These are phyloP conservation scores for Anthrax anthrax DNA, from an alignment of 2,888 invertebrate species.

Conservation along the genomic window DNA sequence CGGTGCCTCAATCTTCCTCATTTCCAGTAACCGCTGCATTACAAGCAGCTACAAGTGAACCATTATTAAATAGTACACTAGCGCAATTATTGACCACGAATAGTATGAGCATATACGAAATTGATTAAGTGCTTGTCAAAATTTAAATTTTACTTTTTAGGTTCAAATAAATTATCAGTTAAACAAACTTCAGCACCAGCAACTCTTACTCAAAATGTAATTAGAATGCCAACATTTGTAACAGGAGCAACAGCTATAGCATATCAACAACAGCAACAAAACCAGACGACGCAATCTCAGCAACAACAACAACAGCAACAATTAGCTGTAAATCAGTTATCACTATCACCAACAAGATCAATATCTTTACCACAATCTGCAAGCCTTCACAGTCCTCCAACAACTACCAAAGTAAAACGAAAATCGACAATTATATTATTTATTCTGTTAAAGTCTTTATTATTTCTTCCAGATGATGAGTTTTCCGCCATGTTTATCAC, in stretches of 20 bases:
- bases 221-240: slow-evolving; percentile 10
- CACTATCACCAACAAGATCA: slow-evolving; percentile 29
- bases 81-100: slow-evolving; percentile 61
- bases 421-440: too few relatives aligned
- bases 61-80: slow-evolving; percentile 60
- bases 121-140: not conserved
- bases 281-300: slow-evolving; percentile 18
- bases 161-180: slow-evolving; percentile 6
- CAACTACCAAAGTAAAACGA: slow-evolving; percentile 2
- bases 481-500: slow-evolving; percentile 22
- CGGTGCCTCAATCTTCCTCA: not conserved
- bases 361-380: slow-evolving; percentile 25
- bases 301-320: slow-evolving; percentile 16
- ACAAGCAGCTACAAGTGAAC: slow-evolving; percentile 61
- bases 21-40: slow-evolving; percentile 42
- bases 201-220: slow-evolving; percentile 18
- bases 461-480: slow-evolving; percentile 16
- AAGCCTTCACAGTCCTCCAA: slow-evolving; percentile 25
- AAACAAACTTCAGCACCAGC: slow-evolving; percentile 22
- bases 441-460: too few relatives aligned
- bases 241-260: slow-evolving; percentile 8
- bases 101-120: slow-evolving; percentile 11
- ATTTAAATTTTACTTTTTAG: not conserved
- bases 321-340: slow-evolving; percentile 7
- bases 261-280: slow-evolving; percentile 13